Evolutionary conservation across 2,797 vertebrate genomes (phyloP).

Genomic region (Pteronotus mesoamericanus): DNA sequence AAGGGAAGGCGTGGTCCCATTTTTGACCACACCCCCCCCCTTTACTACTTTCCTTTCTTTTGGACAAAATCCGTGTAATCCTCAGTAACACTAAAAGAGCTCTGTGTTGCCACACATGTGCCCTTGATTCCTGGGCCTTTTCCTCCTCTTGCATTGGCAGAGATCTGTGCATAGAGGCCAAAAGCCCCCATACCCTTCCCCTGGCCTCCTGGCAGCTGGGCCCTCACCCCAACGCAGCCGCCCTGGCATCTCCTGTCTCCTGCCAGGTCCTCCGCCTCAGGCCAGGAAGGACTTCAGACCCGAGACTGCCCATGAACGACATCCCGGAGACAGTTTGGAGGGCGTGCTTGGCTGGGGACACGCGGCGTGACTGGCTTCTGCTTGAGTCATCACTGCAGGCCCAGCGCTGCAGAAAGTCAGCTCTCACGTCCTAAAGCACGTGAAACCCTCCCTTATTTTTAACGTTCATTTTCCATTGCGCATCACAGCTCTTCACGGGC

Average conservation of each 20-base stretch:
- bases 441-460: too few relatives aligned
- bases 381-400: background rate
- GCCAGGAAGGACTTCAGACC: background rate
- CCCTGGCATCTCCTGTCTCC: background rate
- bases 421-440: background rate
- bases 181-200: accelerated
- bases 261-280: background rate
- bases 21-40: background rate
- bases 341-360: background rate
- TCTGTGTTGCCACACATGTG: accelerated
- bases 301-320: background rate
- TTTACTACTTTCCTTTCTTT: constrained; percentile 60
- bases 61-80: background rate
- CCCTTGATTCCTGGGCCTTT: background rate
- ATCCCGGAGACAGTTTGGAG: background rate
- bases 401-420: accelerated
- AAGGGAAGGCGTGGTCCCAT: constrained; percentile 16
- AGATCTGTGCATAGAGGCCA: background rate
- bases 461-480: background rate
- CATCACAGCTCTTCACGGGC: background rate
- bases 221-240: too few relatives aligned
- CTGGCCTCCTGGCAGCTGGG: background rate
- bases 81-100: background rate
- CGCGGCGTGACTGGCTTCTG: background rate
- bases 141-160: background rate